Conservation (phyloP, 2,797 vertebrate genomes). For the Sebastiscus albofasciatus region DNA sequence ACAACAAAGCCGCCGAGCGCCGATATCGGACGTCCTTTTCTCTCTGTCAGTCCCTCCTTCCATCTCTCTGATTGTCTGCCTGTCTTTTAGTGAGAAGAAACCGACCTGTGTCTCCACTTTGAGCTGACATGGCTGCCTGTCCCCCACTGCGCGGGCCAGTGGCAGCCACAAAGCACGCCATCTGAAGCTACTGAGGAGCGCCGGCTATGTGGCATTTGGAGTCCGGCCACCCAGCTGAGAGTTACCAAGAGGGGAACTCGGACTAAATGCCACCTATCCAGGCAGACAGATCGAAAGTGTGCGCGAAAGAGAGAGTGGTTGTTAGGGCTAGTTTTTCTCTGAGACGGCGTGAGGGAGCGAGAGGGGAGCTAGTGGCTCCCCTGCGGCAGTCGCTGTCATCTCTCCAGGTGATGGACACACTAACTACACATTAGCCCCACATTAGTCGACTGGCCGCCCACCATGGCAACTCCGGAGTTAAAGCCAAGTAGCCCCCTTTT, state of each 20-base stretch:
- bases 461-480: slow-evolving; percentile 70
- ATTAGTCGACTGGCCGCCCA: slow-evolving; percentile 67
- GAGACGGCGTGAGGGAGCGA: slow-evolving; percentile 44
- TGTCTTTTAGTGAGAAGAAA: slow-evolving; percentile 84
- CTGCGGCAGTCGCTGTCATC: slow-evolving; percentile 77
- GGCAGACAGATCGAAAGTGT: slow-evolving; percentile 75
- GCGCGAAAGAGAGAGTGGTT: slow-evolving; percentile 66
- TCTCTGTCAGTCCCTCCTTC: slow-evolving; percentile 70
- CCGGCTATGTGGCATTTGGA: slow-evolving; percentile 85
- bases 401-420: slow-evolving; percentile 72
- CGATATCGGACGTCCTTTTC: slow-evolving; percentile 79
- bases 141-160: slow-evolving; percentile 70
- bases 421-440: slow-evolving; percentile 76
- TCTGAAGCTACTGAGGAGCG: slow-evolving; percentile 68
- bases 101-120: slow-evolving; percentile 82
- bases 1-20: slow-evolving; percentile 76
- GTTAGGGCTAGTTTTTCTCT: slow-evolving; percentile 73
- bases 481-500: slow-evolving; percentile 66
- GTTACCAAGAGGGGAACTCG: slow-evolving; percentile 80
- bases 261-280: slow-evolving; percentile 86
- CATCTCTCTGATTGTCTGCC: slow-evolving; percentile 82
- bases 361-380: slow-evolving; percentile 69
- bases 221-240: slow-evolving; percentile 77
- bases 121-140: slow-evolving; percentile 77
- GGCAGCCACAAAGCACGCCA: slow-evolving; percentile 75